phyloP scores from a whole-genome alignment of 1,140 invertebrate species.

The Orchestia grillus region DNA sequence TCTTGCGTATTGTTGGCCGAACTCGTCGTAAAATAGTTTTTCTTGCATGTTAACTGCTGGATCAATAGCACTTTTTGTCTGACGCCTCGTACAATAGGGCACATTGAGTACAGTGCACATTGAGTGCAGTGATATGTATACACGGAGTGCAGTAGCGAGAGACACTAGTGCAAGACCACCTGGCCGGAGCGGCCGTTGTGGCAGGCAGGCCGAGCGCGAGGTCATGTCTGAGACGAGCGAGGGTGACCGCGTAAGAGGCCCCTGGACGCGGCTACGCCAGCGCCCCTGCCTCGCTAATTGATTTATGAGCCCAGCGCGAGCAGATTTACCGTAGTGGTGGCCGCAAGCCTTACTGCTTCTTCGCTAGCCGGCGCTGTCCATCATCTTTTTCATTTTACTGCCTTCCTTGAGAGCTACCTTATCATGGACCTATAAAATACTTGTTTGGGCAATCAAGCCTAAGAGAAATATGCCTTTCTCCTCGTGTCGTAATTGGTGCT shows the following conservation, averaged over 20 bases:
- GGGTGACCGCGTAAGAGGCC: conserved; percentile 47
- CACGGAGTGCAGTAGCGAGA: no score
- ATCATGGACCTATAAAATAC: background rate
- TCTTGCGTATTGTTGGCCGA: no score
- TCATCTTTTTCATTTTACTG: conserved; percentile 4
- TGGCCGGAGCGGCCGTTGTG: background rate
- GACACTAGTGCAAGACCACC: no score
- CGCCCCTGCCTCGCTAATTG: conserved; percentile 42
- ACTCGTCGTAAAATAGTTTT: no score
- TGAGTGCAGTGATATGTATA: no score
- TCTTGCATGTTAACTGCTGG: background rate
- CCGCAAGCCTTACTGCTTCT: conserved; percentile 8
- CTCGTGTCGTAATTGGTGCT: background rate
- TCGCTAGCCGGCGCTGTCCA: background rate
- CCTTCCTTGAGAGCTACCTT: background rate
- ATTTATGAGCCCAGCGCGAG: conserved; percentile 44
- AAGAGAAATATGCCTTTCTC: background rate
- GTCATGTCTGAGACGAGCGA: background rate
- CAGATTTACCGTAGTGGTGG: conserved; percentile 37
- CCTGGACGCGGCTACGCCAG: conserved; percentile 34
- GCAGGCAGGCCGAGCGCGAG: background rate
- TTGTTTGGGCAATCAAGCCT: background rate
- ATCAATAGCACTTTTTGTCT: background rate
- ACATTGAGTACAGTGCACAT: no score
- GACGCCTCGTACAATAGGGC: background rate